phyloP scores from a whole-genome alignment of 1,140 invertebrate species.

The Tribolium madens region DNA sequence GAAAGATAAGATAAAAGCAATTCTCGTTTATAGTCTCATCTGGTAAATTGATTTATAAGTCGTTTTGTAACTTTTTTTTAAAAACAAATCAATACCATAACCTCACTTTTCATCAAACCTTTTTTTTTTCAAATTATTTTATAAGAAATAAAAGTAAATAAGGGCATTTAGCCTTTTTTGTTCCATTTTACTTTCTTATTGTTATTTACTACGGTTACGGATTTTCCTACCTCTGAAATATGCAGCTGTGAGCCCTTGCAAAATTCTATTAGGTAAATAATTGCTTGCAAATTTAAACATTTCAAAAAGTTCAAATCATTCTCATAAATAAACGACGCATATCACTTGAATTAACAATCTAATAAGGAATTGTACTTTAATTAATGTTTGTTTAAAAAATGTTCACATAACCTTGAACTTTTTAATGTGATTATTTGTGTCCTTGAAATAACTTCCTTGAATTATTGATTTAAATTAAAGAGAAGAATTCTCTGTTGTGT shows the following conservation, averaged over 20 bases:
- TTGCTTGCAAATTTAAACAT: slow-evolving; percentile 54
- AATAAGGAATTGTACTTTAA: neutral
- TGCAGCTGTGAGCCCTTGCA: slow-evolving; percentile 64
- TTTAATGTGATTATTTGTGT: neutral
- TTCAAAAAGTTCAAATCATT: slow-evolving; percentile 2
- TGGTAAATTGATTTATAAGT: too few relatives aligned
- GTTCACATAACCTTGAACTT: neutral
- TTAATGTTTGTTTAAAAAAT: neutral
- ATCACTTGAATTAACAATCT: neutral
- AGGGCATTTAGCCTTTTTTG: too few relatives aligned
- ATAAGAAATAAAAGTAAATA: too few relatives aligned
- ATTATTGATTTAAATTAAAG: too few relatives aligned
- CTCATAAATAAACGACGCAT: neutral
- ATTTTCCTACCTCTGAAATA: slow-evolving; percentile 73
- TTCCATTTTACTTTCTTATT: neutral
- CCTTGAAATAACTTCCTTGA: too few relatives aligned
- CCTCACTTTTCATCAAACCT: neutral
- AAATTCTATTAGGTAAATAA: slow-evolving; percentile 54
- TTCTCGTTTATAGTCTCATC: too few relatives aligned
- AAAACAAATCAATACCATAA: neutral
- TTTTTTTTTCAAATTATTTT: neutral
- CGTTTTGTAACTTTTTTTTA: neutral
- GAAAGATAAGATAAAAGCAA: neutral
- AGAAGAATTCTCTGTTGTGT: too few relatives aligned
- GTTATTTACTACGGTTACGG: slow-evolving; percentile 3